These are phyloP conservation scores for Polyploca ridens DNA, from an alignment of 2,888 invertebrate genomes.

Conservation along the genomic window DNA sequence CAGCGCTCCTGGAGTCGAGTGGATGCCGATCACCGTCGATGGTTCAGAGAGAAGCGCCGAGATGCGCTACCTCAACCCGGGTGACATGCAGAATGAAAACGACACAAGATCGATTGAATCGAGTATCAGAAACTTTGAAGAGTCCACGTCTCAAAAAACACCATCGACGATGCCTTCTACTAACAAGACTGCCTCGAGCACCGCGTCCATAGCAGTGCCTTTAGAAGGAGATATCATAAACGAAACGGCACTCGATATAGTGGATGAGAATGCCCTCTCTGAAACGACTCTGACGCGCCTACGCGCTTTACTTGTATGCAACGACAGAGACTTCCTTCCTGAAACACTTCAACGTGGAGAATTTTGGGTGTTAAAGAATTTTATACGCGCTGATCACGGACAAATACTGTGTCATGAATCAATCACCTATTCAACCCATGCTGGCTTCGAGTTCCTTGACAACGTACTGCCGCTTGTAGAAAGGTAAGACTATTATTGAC, in stretches of 20 bases:
- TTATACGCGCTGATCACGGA: constrained; percentile 89
- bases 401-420: constrained; percentile 91
- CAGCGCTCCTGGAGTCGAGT: constrained; percentile 59
- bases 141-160: constrained; percentile 72
- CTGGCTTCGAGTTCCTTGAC: constrained; percentile 95
- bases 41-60: constrained; percentile 66
- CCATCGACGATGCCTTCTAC: constrained; percentile 71
- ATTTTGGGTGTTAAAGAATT: constrained; percentile 96
- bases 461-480: constrained; percentile 93
- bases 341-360: constrained; percentile 89
- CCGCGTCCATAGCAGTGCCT: constrained; percentile 64
- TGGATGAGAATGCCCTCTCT: constrained; percentile 69
- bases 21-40: constrained; percentile 69
- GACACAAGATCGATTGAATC: constrained; percentile 43
- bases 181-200: constrained; percentile 75
- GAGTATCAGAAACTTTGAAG: constrained; percentile 49
- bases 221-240: constrained; percentile 63
- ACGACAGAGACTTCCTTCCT: constrained; percentile 85
- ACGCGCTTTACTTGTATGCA: constrained; percentile 84
- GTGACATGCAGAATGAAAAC: constrained; percentile 62
- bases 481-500: constrained; percentile 71
- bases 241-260: constrained; percentile 61
- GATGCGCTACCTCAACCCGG: constrained; percentile 53
- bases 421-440: constrained; percentile 96
- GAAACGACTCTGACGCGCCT: constrained; percentile 67